These are phyloP conservation scores for Scaptomyza reducta DNA, from an alignment of 2,888 invertebrate genomes.

Conservation along the genomic window DNA sequence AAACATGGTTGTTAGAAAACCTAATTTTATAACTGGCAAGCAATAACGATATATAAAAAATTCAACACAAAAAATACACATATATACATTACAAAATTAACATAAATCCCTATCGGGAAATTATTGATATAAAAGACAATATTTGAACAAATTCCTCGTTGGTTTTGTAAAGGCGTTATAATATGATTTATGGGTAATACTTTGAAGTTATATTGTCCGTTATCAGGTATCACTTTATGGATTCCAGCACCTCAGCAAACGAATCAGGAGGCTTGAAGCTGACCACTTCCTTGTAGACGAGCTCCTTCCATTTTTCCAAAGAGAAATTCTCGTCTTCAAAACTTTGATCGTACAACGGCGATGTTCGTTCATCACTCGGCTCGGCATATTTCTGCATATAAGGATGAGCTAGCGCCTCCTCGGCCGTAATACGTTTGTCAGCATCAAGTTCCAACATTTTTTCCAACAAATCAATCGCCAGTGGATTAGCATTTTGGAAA, in stretches of 20 bases:
- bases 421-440: slow-evolving; percentile 94
- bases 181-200: slow-evolving; percentile 17
- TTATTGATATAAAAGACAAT: slow-evolving; percentile 17
- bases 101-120: slow-evolving; percentile 16
- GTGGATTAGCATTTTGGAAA: slow-evolving; percentile 95
- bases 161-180: background rate
- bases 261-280: slow-evolving; percentile 89
- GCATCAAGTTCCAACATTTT: slow-evolving; percentile 98
- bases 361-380: slow-evolving; percentile 96
- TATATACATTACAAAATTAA: slow-evolving; percentile 25
- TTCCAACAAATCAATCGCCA: slow-evolving; percentile 96
- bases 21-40: slow-evolving; percentile 38
- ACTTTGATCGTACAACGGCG: slow-evolving; percentile 96
- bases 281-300: slow-evolving; percentile 92
- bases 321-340: slow-evolving; percentile 97
- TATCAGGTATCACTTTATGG: slow-evolving; percentile 33
- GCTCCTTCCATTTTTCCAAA: slow-evolving; percentile 93
- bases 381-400: slow-evolving; percentile 97
- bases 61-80: slow-evolving; percentile 20
- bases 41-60: slow-evolving; percentile 38
- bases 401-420: slow-evolving; percentile 84
- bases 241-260: slow-evolving; percentile 63
- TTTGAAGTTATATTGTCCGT: slow-evolving; percentile 3
- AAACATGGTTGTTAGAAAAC: slow-evolving; percentile 13
- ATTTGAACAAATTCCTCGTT: slow-evolving; percentile 17